Evolutionary conservation across 2,113 vertebrate genomes (phyloP).

Genomic region (Epinephelus cyanopodus): DNA sequence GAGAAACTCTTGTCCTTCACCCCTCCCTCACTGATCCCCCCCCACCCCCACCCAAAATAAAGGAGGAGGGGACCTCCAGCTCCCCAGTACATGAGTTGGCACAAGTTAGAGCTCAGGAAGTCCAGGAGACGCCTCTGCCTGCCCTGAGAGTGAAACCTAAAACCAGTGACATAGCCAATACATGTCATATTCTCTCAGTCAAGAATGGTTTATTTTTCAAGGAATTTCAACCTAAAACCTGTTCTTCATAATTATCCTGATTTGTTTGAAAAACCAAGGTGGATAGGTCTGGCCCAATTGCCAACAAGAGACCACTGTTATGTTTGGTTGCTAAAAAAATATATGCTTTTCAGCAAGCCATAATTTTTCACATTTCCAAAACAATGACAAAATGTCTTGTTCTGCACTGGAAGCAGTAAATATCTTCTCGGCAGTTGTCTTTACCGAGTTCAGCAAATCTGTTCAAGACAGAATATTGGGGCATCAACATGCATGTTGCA

Average conservation of each 20-base stretch:
- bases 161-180: conserved; percentile 86
- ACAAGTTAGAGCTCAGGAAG: conserved; percentile 85
- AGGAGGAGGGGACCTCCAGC: conserved; percentile 72
- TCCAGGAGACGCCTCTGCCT: conserved; percentile 85
- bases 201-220: conserved; percentile 87
- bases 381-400: conserved; percentile 70
- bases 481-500: conserved; percentile 37
- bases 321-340: conserved; percentile 58
- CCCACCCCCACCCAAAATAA: conserved; percentile 47
- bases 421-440: conserved; percentile 17
- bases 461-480: conserved; percentile 34
- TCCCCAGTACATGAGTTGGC: conserved; percentile 81
- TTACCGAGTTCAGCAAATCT: conserved; percentile 23
- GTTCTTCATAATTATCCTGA: conserved; percentile 85
- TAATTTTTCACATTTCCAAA: conserved; percentile 68
- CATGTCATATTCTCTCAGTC: conserved; percentile 86
- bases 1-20: conserved; percentile 72
- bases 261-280: conserved; percentile 84
- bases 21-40: conserved; percentile 36
- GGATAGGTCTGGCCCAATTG: conserved; percentile 73
- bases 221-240: conserved; percentile 87
- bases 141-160: conserved; percentile 83
- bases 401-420: conserved; percentile 50
- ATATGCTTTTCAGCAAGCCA: conserved; percentile 54
- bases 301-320: conserved; percentile 83